A percentile compares a stretch with the other conserved stretches of the same genome.
Evolutionary conservation across 2,888 invertebrate species (phyloP).

Genomic region (Spicauda simplicius): DNA sequence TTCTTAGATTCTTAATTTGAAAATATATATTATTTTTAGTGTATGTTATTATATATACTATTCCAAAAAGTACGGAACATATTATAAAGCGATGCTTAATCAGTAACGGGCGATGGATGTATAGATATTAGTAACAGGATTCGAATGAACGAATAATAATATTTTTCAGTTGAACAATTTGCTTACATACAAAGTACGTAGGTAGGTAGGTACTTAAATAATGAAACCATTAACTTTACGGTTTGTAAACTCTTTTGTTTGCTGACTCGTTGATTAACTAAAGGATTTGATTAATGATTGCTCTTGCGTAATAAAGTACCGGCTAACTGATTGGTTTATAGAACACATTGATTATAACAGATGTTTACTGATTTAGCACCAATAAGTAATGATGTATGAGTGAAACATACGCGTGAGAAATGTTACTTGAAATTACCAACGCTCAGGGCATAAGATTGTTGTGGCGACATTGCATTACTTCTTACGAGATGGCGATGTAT

Average conservation of each 20-base stretch:
- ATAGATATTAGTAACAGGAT: too few relatives aligned
- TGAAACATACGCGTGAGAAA: not conserved
- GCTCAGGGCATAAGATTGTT: too few relatives aligned
- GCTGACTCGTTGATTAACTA: slow-evolving; percentile 25
- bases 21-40: too few relatives aligned
- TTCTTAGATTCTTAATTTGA: too few relatives aligned
- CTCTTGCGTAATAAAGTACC: slow-evolving; percentile 18
- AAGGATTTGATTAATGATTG: slow-evolving; percentile 28
- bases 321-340: slow-evolving; percentile 20
- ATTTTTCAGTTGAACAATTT: not conserved
- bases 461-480: too few relatives aligned
- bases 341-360: slow-evolving; percentile 2
- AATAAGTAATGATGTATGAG: not conserved
- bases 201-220: slow-evolving; percentile 3
- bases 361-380: slow-evolving; percentile 1
- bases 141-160: too few relatives aligned
- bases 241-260: slow-evolving; percentile 34
- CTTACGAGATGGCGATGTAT: too few relatives aligned
- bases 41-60: too few relatives aligned
- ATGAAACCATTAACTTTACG: slow-evolving; percentile 30
- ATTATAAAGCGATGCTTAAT: too few relatives aligned
- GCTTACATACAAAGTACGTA: not conserved
- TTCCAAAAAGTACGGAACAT: too few relatives aligned
- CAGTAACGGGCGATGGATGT: too few relatives aligned
- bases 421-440: not conserved